Percentiles rank a stretch among this genome's conserved stretches.
Evolutionary conservation across 2,797 vertebrate genomes (phyloP).

Genomic region (Gallirallus australis): DNA sequence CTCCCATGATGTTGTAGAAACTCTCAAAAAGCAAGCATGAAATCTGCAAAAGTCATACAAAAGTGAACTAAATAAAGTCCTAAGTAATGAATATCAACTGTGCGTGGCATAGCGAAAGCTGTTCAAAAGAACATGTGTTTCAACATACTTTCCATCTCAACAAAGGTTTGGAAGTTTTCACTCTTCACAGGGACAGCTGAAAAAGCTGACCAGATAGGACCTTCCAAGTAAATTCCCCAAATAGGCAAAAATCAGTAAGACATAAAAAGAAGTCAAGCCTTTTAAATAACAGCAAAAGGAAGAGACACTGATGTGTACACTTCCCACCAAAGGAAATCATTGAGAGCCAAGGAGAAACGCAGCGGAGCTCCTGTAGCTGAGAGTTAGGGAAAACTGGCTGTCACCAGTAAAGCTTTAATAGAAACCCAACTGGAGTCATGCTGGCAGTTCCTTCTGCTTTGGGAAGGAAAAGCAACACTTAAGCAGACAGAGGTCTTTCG

Average conservation of each 20-base stretch:
- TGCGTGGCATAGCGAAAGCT: neutral
- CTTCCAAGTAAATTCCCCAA: neutral
- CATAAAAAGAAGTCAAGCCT: neutral
- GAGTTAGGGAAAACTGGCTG: slow-evolving; percentile 19
- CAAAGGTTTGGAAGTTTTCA: neutral
- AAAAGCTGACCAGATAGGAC: neutral
- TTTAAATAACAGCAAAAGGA: neutral
- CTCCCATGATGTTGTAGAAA: neutral
- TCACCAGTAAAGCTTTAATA: neutral
- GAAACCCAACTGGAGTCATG: slow-evolving; percentile 42
- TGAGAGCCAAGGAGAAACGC: neutral
- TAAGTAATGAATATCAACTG: slow-evolving; percentile 34
- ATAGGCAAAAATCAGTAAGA: neutral
- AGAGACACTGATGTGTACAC: neutral
- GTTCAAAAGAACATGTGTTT: slow-evolving; percentile 12
- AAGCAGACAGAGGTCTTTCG: neutral
- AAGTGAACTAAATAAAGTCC: neutral
- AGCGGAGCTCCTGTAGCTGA: neutral
- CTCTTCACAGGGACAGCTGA: neutral
- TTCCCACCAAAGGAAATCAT: neutral
- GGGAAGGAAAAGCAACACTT: neutral
- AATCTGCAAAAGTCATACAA: slow-evolving; percentile 13
- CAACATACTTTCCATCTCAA: slow-evolving; percentile 47
- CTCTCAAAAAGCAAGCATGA: neutral
- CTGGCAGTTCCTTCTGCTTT: slow-evolving; percentile 31